These are phyloP conservation scores for Protobothrops flavoviridis DNA, from an alignment of 2,113 vertebrate genomes.

Conservation along the genomic window DNA sequence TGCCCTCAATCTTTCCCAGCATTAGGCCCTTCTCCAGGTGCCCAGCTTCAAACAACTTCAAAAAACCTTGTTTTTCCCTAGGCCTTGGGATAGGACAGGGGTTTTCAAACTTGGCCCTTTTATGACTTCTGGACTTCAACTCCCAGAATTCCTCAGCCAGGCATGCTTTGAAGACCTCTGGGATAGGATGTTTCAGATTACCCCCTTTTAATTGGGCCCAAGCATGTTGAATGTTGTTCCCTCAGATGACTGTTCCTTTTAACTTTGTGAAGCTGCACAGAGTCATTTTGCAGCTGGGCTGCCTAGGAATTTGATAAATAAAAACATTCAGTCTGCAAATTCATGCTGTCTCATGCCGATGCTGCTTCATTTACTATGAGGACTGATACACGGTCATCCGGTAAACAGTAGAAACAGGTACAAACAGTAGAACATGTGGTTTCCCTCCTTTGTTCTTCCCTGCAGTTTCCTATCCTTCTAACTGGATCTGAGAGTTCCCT, in stretches of 20 bases:
- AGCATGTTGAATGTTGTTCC: not conserved
- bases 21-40: not conserved
- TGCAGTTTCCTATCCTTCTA: not conserved
- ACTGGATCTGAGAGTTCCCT: not conserved
- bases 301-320: not conserved
- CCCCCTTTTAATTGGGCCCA: not conserved
- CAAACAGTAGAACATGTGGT: not conserved
- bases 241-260: not conserved
- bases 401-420: not conserved
- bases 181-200: not conserved
- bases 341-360: not conserved
- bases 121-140: too few relatives aligned
- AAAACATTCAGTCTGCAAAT: not conserved
- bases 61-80: not conserved
- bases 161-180: not conserved
- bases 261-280: not conserved
- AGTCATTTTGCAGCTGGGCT: not conserved
- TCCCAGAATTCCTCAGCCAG: too few relatives aligned
- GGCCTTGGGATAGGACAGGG: too few relatives aligned
- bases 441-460: not conserved
- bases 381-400: not conserved
- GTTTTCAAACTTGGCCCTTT: too few relatives aligned
- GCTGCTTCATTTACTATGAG: not conserved
- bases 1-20: too few relatives aligned
- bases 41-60: not conserved